Evolutionary conservation across 2,113 vertebrate species (phyloP).

Genomic region (Colaptes auratus): DNA sequence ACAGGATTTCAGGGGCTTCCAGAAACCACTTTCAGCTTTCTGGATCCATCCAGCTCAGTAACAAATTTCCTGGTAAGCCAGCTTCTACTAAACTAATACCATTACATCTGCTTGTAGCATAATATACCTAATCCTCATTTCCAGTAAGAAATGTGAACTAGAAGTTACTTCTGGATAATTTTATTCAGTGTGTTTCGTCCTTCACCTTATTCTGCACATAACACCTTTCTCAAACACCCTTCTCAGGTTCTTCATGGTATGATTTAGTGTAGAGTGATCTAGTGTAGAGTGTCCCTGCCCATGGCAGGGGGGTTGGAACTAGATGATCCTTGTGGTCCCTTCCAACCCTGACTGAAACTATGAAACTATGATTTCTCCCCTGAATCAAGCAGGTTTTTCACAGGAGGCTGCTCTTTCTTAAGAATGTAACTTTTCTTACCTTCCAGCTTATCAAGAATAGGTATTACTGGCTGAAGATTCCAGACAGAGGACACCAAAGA

Average conservation of each 20-base stretch:
- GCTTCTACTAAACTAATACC: background rate
- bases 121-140: background rate
- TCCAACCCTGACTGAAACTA: too few species aligned
- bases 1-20: background rate
- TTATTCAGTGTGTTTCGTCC: background rate
- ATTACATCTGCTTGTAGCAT: background rate
- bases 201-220: background rate
- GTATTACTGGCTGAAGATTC: background rate
- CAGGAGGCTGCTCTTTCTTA: background rate
- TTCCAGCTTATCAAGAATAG: background rate
- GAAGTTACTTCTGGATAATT: background rate
- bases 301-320: too few species aligned
- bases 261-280: too few species aligned
- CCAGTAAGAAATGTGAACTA: background rate
- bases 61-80: background rate
- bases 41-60: background rate
- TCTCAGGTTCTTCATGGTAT: background rate
- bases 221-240: background rate
- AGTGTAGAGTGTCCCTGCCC: too few species aligned
- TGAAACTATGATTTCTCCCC: background rate
- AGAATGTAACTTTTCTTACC: background rate
- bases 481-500: background rate
- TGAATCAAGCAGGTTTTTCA: background rate
- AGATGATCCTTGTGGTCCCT: too few species aligned
- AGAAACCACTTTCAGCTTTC: background rate